Evolutionary conservation across 2,888 invertebrate genomes (phyloP), one percentile per base, ranked within the genome.

Genomic region (Aplocera efformata): DNA sequence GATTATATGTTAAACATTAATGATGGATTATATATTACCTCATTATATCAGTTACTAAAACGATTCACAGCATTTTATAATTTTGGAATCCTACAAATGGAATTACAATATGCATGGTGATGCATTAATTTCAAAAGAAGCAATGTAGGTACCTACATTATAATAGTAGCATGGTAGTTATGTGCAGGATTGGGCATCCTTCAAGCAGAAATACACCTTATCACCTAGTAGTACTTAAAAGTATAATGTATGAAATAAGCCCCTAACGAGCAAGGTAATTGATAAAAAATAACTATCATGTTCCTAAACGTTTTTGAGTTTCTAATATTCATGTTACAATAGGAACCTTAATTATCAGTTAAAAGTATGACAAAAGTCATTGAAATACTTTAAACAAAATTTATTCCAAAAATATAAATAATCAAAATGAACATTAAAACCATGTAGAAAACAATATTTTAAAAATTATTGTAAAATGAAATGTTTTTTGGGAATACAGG

Each of bases 361-460:
- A 45, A 17, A 17, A 22, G 13, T 32, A 72, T 67, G 71, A 77
- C 69, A 81, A 83, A 82, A 80, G 68, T 72, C 77, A 67, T 64
- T 67, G 17, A 50, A 73, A 60, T 77, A 67, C 70, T 79, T 78
- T 60, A 68, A 83, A 84, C 76, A 80, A 81, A 85, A 77, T 86
- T 88, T 86, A 86, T 86, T 86, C 79, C 76, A 86, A 86, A 85
- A 88, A 81, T 85, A 84, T 80, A 84, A 79, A 80, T 78, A 78
- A 70, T 78, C 77, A 78, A 80, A 82, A 79, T 79, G 76, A 84
- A 83, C 73, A 84, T 80, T 82, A 77, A 82, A 85, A 86, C 78
- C 82, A 84, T 80, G 80, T 85, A 82, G 77, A 84, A 86, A 85
- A 84, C 77, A 82, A 77, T 71, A 64, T 72, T 72, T 67, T 69